phyloP scores from a whole-genome alignment of 2,797 vertebrate genomes.

The Antrozous pallidus region DNA sequence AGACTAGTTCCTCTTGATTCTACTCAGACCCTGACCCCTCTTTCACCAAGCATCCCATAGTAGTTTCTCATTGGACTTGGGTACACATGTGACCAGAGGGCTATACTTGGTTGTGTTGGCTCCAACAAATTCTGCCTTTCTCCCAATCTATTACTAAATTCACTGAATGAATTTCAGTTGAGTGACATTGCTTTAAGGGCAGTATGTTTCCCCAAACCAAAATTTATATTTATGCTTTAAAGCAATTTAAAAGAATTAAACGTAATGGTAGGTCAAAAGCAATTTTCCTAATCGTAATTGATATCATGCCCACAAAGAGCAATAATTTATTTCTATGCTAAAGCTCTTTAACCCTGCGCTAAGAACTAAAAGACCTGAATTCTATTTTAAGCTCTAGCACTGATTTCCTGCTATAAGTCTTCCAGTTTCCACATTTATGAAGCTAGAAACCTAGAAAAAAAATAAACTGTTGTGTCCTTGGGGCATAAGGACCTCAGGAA shows the following conservation, averaged over 20 bases:
- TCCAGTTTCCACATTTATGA: constrained; percentile 48
- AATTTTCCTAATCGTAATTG: constrained; percentile 53
- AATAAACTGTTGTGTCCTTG: constrained; percentile 39
- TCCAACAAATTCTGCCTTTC: neutral
- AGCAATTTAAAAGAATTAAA: constrained; percentile 58
- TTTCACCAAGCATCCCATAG: neutral
- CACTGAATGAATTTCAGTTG: neutral
- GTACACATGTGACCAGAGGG: neutral
- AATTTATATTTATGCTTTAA: constrained; percentile 39
- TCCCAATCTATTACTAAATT: neutral
- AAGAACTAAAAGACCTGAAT: constrained; percentile 31
- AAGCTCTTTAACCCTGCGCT: constrained; percentile 42
- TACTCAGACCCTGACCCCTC: neutral
- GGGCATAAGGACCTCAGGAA: constrained; percentile 40
- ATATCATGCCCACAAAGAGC: constrained; percentile 39
- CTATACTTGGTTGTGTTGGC: neutral
- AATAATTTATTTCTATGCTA: constrained; percentile 37
- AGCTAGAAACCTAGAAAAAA: constrained; percentile 48
- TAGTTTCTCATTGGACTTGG: neutral
- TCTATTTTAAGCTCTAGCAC: constrained; percentile 40
- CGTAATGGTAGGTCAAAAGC: constrained; percentile 48
- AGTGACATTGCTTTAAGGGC: neutral
- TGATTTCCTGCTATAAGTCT: constrained; percentile 56
- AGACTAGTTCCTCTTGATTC: neutral
- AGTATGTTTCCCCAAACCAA: constrained; percentile 10